Evolutionary conservation across 1,140 invertebrate genomes (phyloP).

Genomic region (Drosophila sp.): DNA sequence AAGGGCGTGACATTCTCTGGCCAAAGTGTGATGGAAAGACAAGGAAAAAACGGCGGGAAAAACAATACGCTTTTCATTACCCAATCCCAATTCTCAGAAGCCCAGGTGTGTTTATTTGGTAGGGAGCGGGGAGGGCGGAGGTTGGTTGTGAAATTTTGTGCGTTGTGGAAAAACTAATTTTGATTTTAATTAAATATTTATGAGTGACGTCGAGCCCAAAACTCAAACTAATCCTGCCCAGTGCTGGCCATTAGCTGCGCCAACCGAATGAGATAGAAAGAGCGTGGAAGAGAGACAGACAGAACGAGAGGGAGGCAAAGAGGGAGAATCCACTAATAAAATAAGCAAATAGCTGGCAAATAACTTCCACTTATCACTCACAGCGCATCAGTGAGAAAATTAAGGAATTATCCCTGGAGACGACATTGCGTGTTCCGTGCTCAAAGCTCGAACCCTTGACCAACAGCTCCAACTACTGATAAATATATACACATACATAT

Average conservation of each 20-base stretch:
- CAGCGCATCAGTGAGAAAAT: constrained; percentile 74
- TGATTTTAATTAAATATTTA: constrained; percentile 82
- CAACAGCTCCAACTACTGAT: constrained; percentile 21
- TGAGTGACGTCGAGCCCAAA: constrained; percentile 31
- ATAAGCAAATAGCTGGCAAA: constrained; percentile 79
- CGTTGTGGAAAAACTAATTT: constrained; percentile 70
- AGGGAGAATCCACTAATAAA: constrained; percentile 62
- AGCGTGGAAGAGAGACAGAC: too few relatives aligned
- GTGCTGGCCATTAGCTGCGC: constrained; percentile 17
- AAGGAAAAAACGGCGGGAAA: constrained; percentile 19
- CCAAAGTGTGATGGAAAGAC: constrained; percentile 27
- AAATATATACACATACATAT: constrained; percentile 11
- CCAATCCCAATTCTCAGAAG: constrained; percentile 10
- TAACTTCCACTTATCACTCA: constrained; percentile 84
- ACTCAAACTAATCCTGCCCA: constrained; percentile 27
- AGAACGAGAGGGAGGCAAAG: not conserved
- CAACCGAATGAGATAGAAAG: not conserved
- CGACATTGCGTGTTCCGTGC: constrained; percentile 52
- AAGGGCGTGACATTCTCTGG: constrained; percentile 40
- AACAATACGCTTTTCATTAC: constrained; percentile 47
- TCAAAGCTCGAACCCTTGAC: constrained; percentile 30
- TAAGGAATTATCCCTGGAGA: constrained; percentile 79
- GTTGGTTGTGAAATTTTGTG: constrained; percentile 11
- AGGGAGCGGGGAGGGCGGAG: too few relatives aligned
- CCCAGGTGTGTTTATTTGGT: constrained; percentile 18